Evolutionary conservation across 2,797 vertebrate genomes (phyloP), one percentile per base, ranked within the genome.

Genomic region (Catostomus latipinnis): DNA sequence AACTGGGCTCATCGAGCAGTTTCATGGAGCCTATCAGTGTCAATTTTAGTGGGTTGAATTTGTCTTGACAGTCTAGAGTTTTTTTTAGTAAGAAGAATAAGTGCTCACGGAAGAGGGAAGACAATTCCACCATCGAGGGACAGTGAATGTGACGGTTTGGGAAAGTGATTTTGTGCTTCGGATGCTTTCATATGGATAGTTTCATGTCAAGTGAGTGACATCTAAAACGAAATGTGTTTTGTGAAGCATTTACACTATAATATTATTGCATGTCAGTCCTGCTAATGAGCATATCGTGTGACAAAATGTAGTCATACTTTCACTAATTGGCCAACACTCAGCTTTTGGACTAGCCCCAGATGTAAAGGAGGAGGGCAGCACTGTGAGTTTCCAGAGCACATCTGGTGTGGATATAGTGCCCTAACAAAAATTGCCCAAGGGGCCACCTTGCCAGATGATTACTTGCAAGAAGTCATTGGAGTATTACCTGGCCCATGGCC

Each of bases 391-490:
- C 82, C 78, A 72, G 49, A 74, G 71, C 48, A 54, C 58, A 80
- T 75, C 71, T 81, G 78, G 53, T 81, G 78, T 76, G 61, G 74
- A 76, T 79, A 34, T 76, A 76, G 74, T 72, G 16, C 67, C 71
- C 66, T 75, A 52, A 63, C 66, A 74, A 78, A 71, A 13, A 71
- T 49, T 71, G 54, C 67, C 67, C 79, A 61, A 0, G 52, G 75
- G 79, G 74, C 34, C 77, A 78, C 70, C 74, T 68, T 67, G 48
- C 70, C 82, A 71, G 77, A 34, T 85, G 82, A 86, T 86, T 78
- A 80, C 74, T 81, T 71, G 83, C 71, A 82, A 69, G 76, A 79
- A 81, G 84, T 78, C 81, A 74, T 70, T 58, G 56, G 83, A 87
- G 71, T 76, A 82, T 78, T 67, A 83, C 70, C 50, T 81, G 82